Base-by-base conservation (phyloP, 2,113 vertebrate genomes). In the Amphiprion percula region DNA sequence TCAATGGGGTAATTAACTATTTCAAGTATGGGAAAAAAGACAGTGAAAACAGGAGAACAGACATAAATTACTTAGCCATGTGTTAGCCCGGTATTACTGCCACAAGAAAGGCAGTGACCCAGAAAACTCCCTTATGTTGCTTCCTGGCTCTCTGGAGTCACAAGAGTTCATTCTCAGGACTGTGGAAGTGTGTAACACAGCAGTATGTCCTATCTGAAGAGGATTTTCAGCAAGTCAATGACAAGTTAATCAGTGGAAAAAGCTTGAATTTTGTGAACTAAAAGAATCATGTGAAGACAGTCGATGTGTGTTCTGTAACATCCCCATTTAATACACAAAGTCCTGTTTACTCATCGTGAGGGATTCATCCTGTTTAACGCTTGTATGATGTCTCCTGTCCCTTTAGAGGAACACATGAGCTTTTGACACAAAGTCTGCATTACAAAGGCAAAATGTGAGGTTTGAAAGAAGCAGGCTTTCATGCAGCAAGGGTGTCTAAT, bases 41-140 rank as follows among this genome's bases (percentile, higher is more conserved):
- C 37, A 58, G 39, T 1, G 4, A 64, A 79, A 82, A 73, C 59
- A 70, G 64, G 60, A 30, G 19, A 72, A 39, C 52, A 74, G 46
- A 60, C 44, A 66, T 52, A 84, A 70, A 91, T 87, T 11, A 80
- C 28, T 84, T 84, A 16, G 0, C 60, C 66, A 88, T 88, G 81
- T 85, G 73, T 79, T 49, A 77, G 61, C 41, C 46, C 24, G 11
- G 70, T 62, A 28, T 69, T 58, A 4, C 47, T 61, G 69, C 65
- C 84, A 78, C 63, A 11, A 56, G 75, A 65, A 10, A 73, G 71
- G 41, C 53, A 44, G 41, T 77, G 59, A 74, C 74, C 74, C 26
- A 10, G 19, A 44, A 26, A 19, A 65, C 78, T 62, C 53, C 61
- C 52, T 49, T 50, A 5, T 79, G 72, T 71, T 74, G 39, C 72